A percentile compares a stretch with the other conserved stretches of the same genome.
These are phyloP conservation scores for Rotaria sp. DNA, from an alignment of 2,888 invertebrate species.

Conservation along the genomic window DNA sequence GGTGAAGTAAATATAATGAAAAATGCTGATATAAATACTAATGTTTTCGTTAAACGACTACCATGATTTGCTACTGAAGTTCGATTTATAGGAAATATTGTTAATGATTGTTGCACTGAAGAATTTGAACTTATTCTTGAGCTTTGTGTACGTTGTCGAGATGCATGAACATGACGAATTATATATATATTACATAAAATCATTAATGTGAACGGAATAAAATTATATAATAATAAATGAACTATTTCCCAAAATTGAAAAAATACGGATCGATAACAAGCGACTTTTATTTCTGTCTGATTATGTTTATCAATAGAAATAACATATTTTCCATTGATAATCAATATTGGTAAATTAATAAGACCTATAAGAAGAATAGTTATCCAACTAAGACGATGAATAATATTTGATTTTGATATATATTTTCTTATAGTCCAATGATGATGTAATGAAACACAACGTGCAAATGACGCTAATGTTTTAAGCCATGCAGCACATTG, in stretches of 20 bases:
- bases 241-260: not conserved
- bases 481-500: slow-evolving; percentile 36
- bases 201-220: not conserved
- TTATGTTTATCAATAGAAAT: not conserved
- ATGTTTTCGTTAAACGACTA: not conserved
- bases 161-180: not conserved
- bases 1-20: not conserved
- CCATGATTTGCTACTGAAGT: not conserved
- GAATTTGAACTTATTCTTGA: not conserved
- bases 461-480: slow-evolving; percentile 33
- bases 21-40: not conserved
- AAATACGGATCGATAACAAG: not conserved
- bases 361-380: not conserved
- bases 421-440: not conserved
- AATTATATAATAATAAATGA: slow-evolving; percentile 17
- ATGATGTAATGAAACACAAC: not conserved
- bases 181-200: not conserved
- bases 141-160: not conserved
- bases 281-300: not conserved
- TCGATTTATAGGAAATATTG: not conserved
- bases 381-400: not conserved
- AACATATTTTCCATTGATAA: not conserved
- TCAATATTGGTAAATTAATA: not conserved
- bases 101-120: not conserved
- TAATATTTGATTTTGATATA: not conserved